These are phyloP conservation scores for Cairina moschata DNA, from an alignment of 2,113 vertebrate species.

Conservation along the genomic window DNA sequence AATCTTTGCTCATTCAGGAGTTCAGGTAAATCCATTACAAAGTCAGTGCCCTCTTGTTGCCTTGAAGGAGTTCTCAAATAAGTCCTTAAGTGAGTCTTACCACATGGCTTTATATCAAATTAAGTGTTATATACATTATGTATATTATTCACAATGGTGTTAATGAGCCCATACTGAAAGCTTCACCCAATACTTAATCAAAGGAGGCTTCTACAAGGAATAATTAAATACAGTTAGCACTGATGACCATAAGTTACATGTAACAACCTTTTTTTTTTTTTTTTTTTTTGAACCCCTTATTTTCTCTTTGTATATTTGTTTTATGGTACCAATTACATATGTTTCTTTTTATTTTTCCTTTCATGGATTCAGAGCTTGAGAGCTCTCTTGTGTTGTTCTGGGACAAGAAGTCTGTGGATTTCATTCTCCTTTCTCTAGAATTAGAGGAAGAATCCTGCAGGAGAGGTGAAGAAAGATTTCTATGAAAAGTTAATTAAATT, in stretches of 20 bases:
- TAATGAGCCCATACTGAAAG: neutral
- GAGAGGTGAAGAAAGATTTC: neutral
- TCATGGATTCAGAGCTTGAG: neutral
- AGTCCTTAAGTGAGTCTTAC: neutral
- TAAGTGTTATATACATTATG: neutral
- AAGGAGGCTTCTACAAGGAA: neutral
- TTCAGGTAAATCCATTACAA: neutral
- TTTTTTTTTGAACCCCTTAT: neutral
- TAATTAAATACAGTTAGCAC: neutral
- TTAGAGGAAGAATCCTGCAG: neutral
- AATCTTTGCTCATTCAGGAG: neutral
- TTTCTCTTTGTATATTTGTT: neutral
- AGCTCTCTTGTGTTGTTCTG: neutral
- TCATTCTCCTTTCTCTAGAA: neutral
- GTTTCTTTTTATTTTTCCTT: neutral
- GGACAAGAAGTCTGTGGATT: neutral
- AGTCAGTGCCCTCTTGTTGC: neutral
- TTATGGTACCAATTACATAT: rapidly evolving
- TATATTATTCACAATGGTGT: neutral
- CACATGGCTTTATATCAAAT: neutral
- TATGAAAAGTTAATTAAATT: neutral
- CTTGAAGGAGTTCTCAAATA: neutral
- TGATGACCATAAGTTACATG: neutral
- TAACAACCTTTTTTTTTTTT: neutral
- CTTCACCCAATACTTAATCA: neutral